Base-by-base conservation (phyloP, 2,113 vertebrate species). In the Sterna hirundo region DNA sequence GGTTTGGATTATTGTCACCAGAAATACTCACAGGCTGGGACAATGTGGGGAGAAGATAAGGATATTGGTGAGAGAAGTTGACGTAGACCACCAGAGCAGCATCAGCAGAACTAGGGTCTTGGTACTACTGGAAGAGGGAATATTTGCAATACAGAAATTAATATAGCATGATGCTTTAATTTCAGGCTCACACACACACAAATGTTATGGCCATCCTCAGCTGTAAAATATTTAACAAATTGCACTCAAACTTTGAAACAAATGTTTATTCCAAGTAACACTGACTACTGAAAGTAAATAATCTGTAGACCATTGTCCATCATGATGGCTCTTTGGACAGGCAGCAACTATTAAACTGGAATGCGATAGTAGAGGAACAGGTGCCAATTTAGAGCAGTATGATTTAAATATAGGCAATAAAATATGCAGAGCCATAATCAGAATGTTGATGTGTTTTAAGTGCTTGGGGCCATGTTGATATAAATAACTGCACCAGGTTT, bases 351-450 rank as follows among this genome's bases (percentile, higher is more conserved):
- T 91, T 36, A 64, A 91, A 82, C n/a, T 36, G 15, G 20, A 60
- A 89, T 34, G 60, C 0, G 2, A 49, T 49, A 79, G 47, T 2
- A 4, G 34, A 94, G 20, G 47, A 94, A 83, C 81, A 96, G 89
- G 89, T 95, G 89, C 36, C 3, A 3, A 5, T 89, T 88, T 57
- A 94, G 34, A 94, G n/a, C 44, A 79, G 27, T 2, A 3, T 36
- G 51, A 86, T 84, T 86, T 86, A 93, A 94, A 57, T 61, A 76
- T 34, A 82, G 36, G 57, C 86, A 96, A 92, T 94, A 96, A 96
- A 90, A 95, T 95, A 96, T 94, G 72, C 92, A 94, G 76, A 96
- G 69, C 57, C 61, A 76, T 92, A 96, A 94, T 92, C 88, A 96
- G 61, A 94, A 94, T 84, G 92, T 84, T 88, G 58, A 93, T 58